These are phyloP conservation scores for Ceyx melanurus DNA, from an alignment of 2,113 vertebrate species.

Conservation along the genomic window DNA sequence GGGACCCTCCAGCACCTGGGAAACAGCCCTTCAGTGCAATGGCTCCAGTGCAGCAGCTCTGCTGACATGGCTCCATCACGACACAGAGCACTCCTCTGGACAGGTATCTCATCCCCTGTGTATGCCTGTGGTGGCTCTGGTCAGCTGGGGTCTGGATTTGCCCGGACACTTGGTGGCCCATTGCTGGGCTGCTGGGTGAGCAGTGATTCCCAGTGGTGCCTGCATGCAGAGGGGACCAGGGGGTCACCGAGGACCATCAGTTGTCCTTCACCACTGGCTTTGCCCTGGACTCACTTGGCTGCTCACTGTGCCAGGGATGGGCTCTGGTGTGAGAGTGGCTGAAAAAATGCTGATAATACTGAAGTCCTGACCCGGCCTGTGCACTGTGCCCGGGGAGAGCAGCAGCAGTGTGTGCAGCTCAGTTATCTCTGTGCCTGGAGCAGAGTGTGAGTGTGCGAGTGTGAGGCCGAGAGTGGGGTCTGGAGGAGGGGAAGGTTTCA, in stretches of 20 bases:
- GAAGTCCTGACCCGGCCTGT: rapidly evolving
- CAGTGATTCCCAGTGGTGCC: not conserved
- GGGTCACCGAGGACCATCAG: not conserved
- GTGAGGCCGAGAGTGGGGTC: rapidly evolving
- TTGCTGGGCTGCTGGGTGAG: not conserved
- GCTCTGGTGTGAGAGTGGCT: not conserved
- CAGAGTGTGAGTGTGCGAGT: not conserved
- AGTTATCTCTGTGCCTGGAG: not conserved
- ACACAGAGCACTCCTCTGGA: not conserved
- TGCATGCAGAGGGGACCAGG: not conserved
- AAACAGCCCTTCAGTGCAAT: rapidly evolving
- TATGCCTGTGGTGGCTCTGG: not conserved
- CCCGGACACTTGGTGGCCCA: not conserved
- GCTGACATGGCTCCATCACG: not conserved
- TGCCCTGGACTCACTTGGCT: not conserved
- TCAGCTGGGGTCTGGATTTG: not conserved
- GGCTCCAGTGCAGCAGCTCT: not conserved
- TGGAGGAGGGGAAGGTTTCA: not conserved
- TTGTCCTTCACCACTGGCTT: not conserved
- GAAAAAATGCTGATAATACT: not conserved
- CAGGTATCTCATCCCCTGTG: not conserved
- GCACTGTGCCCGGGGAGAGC: not conserved
- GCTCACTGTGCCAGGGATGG: not conserved
- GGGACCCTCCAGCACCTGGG: not conserved
- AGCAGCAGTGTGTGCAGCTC: not conserved